Conservation (phyloP, 1,140 invertebrate species). For the Trachelipus rathkii region DNA sequence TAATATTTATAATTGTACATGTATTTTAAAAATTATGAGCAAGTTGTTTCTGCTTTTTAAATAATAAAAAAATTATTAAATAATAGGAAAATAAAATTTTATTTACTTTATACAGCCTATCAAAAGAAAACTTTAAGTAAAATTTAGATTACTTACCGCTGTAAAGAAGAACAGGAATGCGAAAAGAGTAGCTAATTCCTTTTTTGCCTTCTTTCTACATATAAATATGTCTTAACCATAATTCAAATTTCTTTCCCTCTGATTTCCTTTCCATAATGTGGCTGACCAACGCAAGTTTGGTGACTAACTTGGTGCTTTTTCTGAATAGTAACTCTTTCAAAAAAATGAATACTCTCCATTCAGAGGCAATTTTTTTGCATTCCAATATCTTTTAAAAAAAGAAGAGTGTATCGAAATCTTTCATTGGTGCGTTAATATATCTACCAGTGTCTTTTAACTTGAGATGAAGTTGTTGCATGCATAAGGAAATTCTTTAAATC, state of each 20-base stretch:
- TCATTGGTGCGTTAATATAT: background rate
- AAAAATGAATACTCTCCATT: background rate
- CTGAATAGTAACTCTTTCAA: background rate
- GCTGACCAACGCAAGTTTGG: background rate
- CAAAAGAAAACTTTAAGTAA: too few species aligned
- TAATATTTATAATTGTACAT: too few species aligned
- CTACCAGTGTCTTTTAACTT: background rate
- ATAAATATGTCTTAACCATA: background rate
- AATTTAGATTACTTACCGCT: background rate
- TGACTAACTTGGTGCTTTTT: background rate
- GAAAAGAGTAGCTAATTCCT: background rate
- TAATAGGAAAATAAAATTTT: too few species aligned
- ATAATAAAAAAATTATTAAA: too few species aligned
- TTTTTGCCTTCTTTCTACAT: constrained; percentile 2
- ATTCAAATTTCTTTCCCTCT: background rate
- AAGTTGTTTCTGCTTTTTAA: too few species aligned
- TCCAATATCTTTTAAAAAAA: background rate
- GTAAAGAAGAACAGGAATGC: background rate
- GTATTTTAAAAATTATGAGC: too few species aligned
- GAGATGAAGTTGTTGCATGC: background rate
- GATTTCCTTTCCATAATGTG: background rate
- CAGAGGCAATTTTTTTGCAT: too few species aligned
- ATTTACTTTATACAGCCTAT: too few species aligned
- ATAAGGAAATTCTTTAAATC: background rate
- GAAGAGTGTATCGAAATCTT: background rate